A percentile compares a stretch with the other conserved stretches of the same genome.
phyloP scores from a whole-genome alignment of 2,888 invertebrate genomes.

The Nysson spinosus region DNA sequence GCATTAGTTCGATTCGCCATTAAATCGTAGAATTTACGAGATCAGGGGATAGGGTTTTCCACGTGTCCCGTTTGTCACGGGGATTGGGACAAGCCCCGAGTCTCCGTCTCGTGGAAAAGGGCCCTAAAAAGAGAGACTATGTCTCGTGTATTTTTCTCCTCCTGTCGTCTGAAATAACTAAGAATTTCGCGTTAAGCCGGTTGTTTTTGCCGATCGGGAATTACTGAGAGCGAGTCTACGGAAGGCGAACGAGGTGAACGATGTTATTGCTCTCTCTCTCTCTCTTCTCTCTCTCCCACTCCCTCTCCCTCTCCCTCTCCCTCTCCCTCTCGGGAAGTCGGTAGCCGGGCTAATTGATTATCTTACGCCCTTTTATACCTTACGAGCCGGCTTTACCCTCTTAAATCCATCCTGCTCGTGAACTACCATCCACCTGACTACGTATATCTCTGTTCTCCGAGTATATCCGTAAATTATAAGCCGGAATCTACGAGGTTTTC shows the following conservation, averaged over 20 bases:
- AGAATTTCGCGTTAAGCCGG: too few species aligned
- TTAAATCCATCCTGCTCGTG: constrained; percentile 58
- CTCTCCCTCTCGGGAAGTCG: constrained; percentile 57
- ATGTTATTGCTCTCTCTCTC: not conserved
- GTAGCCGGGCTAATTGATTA: constrained; percentile 69
- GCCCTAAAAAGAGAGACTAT: constrained; percentile 34
- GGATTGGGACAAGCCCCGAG: too few species aligned
- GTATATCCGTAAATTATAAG: constrained; percentile 60
- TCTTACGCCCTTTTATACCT: constrained; percentile 66
- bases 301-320: not conserved
- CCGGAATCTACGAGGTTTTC: constrained; percentile 45
- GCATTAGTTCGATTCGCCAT: not conserved
- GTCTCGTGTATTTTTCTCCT: too few species aligned
- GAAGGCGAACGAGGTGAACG: too few species aligned
- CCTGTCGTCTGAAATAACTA: too few species aligned
- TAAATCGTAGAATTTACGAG: constrained; percentile 1
- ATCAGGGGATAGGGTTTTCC: too few species aligned
- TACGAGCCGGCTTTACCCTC: constrained; percentile 59
- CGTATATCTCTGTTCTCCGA: too few species aligned
- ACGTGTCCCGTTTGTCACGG: too few species aligned
- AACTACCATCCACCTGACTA: constrained; percentile 54
- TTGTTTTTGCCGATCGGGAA: too few species aligned
- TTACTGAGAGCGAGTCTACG: too few species aligned
- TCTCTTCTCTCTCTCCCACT: not conserved
- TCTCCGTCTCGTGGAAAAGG: constrained; percentile 40